A percentile compares a stretch with the other conserved stretches of the same genome.
Conservation (phyloP, 2,888 invertebrate species). For the Oscheius sp. region DNA sequence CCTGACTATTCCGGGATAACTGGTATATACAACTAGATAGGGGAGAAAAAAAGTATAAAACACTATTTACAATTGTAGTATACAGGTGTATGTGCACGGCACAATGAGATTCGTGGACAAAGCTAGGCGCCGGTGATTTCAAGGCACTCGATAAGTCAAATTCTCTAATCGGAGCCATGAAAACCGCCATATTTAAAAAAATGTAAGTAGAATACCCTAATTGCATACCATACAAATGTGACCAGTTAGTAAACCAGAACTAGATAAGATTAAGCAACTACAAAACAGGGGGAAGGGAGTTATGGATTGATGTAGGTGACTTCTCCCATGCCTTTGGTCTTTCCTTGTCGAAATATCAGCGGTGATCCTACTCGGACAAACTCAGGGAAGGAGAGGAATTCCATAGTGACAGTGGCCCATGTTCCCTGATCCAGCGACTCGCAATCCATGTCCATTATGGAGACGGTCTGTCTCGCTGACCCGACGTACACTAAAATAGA, state of each 20-base stretch:
- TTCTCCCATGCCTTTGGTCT: slow-evolving; percentile 87
- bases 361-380: slow-evolving; percentile 79
- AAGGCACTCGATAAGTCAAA: slow-evolving; percentile 24
- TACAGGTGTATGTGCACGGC: neutral
- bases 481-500: slow-evolving; percentile 85
- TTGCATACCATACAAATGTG: slow-evolving; percentile 14
- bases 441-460: slow-evolving; percentile 78
- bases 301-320: slow-evolving; percentile 75
- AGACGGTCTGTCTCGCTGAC: slow-evolving; percentile 93
- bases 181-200: neutral
- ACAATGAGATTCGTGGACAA: slow-evolving; percentile 21
- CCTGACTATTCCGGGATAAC: neutral
- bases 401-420: slow-evolving; percentile 85
- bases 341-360: slow-evolving; percentile 85
- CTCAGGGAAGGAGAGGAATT: slow-evolving; percentile 58
- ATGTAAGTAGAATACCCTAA: slow-evolving; percentile 10
- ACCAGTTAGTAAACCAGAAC: slow-evolving; percentile 18
- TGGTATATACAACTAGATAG: neutral
- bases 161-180: slow-evolving; percentile 25
- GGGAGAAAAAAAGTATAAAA: neutral
- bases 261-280: neutral
- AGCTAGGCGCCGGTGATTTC: slow-evolving; percentile 24
- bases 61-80: slow-evolving; percentile 8
- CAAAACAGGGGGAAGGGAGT: neutral
- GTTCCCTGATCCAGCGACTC: slow-evolving; percentile 82